Evolutionary conservation across 2,888 invertebrate species (phyloP).

Genomic region (Schizotus pectinicornis): DNA sequence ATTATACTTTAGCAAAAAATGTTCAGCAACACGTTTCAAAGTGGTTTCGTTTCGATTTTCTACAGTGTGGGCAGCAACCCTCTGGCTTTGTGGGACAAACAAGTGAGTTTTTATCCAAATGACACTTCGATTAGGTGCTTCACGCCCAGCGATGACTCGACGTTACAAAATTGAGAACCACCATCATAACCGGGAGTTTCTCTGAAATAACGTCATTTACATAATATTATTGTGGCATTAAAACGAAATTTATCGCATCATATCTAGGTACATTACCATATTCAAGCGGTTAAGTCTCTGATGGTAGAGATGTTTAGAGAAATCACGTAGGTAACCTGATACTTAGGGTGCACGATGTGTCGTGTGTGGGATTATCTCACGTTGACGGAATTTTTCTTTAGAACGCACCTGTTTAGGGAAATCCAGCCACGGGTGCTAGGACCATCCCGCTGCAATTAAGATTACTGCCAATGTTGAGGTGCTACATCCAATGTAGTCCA

Average conservation of each 20-base stretch:
- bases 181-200: too few relatives aligned
- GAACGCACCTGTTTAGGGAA: background rate
- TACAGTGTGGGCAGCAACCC: conserved; percentile 73
- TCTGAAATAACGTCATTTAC: too few relatives aligned
- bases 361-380: conserved; percentile 1
- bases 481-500: too few relatives aligned
- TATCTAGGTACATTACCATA: conserved; percentile 17
- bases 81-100: conserved; percentile 68
- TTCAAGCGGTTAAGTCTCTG: conserved; percentile 4
- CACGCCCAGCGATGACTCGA: too few relatives aligned
- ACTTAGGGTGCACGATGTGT: background rate
- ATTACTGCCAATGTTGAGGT: too few relatives aligned
- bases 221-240: too few relatives aligned
- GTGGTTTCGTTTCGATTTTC: conserved; percentile 70
- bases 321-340: conserved; percentile 16
- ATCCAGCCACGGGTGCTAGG: too few relatives aligned
- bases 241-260: conserved; percentile 5
- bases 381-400: background rate
- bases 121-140: conserved; percentile 1
- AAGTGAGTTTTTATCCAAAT: conserved; percentile 56
- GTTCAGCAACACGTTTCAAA: conserved; percentile 73
- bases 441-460: too few relatives aligned
- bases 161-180: too few relatives aligned
- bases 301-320: conserved; percentile 5
- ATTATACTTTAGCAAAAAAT: too few relatives aligned